phyloP scores from a whole-genome alignment of 2,113 vertebrate genomes.

The Trichomycterus rosablanca region DNA sequence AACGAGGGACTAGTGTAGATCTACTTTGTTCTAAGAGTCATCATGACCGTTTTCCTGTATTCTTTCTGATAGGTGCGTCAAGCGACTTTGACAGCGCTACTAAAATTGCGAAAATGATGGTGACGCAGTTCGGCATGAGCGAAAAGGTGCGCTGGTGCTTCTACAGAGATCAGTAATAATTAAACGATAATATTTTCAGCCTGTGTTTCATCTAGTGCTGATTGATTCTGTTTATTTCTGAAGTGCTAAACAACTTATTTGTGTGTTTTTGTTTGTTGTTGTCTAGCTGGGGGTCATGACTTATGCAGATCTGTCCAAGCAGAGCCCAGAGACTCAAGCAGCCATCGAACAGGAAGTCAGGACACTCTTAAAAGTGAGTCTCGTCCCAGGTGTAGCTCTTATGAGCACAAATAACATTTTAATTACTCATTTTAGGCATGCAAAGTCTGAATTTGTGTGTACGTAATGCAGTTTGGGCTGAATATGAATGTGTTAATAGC shows the following conservation, averaged over 20 bases:
- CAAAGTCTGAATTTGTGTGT: no score
- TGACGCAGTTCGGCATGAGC: slow-evolving; percentile 95
- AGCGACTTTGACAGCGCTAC: slow-evolving; percentile 96
- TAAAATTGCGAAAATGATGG: slow-evolving; percentile 92
- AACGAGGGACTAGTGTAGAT: no score
- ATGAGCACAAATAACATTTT: no score
- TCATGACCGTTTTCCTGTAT: background rate
- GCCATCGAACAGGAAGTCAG: slow-evolving; percentile 94
- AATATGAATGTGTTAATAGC: no score
- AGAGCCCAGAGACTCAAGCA: slow-evolving; percentile 94
- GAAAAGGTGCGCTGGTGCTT: slow-evolving; percentile 68
- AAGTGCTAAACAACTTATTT: no score
- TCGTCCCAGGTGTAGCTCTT: background rate
- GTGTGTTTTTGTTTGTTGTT: background rate
- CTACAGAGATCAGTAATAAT: no score
- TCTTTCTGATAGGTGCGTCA: slow-evolving; percentile 76
- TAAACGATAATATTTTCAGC: no score
- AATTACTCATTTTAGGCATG: no score
- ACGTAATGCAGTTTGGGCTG: no score
- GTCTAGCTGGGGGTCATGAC: slow-evolving; percentile 95
- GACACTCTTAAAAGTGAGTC: slow-evolving; percentile 77
- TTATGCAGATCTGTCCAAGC: slow-evolving; percentile 76
- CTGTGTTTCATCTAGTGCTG: no score
- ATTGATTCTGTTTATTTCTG: background rate
- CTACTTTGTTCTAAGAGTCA: no score